A percentile compares a stretch with the other conserved stretches of the same genome.
Conservation (phyloP, 2,113 vertebrate genomes). For the Aphelocoma coerulescens region DNA sequence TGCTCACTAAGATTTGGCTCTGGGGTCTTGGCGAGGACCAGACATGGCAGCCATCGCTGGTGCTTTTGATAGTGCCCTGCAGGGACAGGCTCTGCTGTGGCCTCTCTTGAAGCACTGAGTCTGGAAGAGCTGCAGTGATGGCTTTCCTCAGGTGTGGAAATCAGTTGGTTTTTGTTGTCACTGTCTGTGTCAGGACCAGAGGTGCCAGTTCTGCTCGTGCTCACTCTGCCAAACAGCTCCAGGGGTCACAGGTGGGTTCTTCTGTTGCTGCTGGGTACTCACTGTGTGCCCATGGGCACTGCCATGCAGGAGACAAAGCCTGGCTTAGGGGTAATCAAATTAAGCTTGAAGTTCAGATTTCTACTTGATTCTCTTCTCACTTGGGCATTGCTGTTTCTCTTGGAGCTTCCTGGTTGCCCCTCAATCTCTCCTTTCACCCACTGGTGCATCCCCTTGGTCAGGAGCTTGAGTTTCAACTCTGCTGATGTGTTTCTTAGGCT, state of each 20-base stretch:
- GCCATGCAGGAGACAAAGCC: neutral
- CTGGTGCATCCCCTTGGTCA: neutral
- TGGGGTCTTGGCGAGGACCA: neutral
- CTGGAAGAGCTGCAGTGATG: neutral
- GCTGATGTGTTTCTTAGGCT: neutral
- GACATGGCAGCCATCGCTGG: rapidly evolving
- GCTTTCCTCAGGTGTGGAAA: neutral
- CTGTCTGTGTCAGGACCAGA: neutral
- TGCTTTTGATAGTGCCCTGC: neutral
- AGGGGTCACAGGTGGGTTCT: neutral
- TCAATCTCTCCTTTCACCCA: neutral
- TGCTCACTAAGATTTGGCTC: neutral
- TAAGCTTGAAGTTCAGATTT: neutral
- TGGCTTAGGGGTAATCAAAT: neutral
- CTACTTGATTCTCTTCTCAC: neutral
- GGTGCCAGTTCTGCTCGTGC: neutral
- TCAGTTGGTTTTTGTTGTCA: neutral
- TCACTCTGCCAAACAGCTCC: neutral
- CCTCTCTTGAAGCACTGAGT: neutral
- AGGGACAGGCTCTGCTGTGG: neutral
- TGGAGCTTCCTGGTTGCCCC: neutral
- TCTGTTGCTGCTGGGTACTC: neutral
- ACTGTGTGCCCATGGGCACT: neutral
- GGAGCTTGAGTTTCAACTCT: neutral
- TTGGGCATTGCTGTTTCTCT: neutral